Base-by-base conservation (phyloP, 2,113 vertebrate genomes). In the Centropus unirufus region DNA sequence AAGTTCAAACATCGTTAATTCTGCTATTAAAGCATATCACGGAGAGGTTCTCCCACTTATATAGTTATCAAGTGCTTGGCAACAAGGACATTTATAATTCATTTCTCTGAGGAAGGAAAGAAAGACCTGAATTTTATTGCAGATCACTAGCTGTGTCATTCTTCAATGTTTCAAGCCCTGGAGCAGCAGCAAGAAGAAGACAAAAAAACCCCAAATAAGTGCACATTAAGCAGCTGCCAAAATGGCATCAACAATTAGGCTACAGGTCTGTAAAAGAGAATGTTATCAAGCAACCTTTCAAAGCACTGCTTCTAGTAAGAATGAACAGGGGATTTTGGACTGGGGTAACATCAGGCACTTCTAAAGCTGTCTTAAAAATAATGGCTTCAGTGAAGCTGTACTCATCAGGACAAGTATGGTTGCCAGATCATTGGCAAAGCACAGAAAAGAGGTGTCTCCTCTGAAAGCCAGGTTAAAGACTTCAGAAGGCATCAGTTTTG, bases 1-100 rank as follows among this genome's bases (percentile, higher is more conserved):
- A 93, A 86, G 92, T 89, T 96, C 85, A 96, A 97, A 95, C 90
- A 93, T 84, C 82, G 95, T 96, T 97, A 96, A 90, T 96, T 96
- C 83, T 93, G 93, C 94, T 95, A 95, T 93, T 96, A 97, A 93
- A 83, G 79, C 95, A 54, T 95, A 93, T 94, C 92, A 90, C 87
- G 54, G 57, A 96, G 92, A 95, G 86, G 85, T 86, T 96, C 85
- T 95, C 94, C 83, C 93, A 93, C 73, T 96, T 94, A 90, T 16
- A 94, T 29, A 81, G 95, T 90, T 89, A 86, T 62, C 86, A 90
- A 96, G 52, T 89, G 90, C 94, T 76, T 96, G 94, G 96, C 96
- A 96, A 96, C 94, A 94, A 94, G 76, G 83, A 87, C 90, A 90
- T 96, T 96, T 93, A 92, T 83, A 95, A 92, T 94, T 96, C 72